These are phyloP conservation scores for Saccostrea cuccullata DNA, from an alignment of 1,140 invertebrate species.

Conservation along the genomic window DNA sequence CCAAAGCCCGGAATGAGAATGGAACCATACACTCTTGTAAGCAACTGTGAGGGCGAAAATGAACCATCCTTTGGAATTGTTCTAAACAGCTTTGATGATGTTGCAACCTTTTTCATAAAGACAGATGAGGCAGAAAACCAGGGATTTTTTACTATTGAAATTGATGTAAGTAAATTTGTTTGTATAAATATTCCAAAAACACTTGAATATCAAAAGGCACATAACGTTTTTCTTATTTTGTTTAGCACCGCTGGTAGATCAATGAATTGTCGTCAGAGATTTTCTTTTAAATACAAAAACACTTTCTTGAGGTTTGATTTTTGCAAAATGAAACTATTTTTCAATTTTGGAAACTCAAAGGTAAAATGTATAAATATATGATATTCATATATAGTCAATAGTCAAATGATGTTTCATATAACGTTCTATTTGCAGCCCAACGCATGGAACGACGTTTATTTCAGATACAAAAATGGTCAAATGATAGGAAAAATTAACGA, in stretches of 20 bases:
- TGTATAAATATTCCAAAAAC: too few relatives aligned
- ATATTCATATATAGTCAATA: not conserved
- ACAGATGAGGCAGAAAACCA: not conserved
- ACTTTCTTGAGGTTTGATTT: too few relatives aligned
- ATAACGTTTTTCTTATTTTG: too few relatives aligned
- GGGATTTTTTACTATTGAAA: not conserved
- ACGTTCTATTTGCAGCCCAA: not conserved
- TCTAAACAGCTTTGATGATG: not conserved
- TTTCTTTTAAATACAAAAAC: too few relatives aligned
- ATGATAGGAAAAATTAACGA: slow-evolving; percentile 10
- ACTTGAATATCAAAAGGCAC: too few relatives aligned
- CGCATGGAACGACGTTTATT: slow-evolving; percentile 1
- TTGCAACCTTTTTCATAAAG: not conserved
- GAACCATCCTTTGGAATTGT: not conserved
- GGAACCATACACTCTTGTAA: not conserved
- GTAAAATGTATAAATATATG: too few relatives aligned
- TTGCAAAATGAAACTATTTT: too few relatives aligned
- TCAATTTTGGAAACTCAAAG: too few relatives aligned
- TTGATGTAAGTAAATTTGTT: not conserved
- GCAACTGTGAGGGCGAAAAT: slow-evolving; percentile 3
- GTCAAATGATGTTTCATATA: not conserved
- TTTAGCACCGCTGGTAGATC: too few relatives aligned
- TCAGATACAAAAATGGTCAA: not conserved
- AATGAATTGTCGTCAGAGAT: too few relatives aligned
- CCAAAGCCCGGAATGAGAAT: not conserved